Evolutionary conservation across 2,888 invertebrate species (phyloP).

Genomic region (Cryptosula pallasiana): DNA sequence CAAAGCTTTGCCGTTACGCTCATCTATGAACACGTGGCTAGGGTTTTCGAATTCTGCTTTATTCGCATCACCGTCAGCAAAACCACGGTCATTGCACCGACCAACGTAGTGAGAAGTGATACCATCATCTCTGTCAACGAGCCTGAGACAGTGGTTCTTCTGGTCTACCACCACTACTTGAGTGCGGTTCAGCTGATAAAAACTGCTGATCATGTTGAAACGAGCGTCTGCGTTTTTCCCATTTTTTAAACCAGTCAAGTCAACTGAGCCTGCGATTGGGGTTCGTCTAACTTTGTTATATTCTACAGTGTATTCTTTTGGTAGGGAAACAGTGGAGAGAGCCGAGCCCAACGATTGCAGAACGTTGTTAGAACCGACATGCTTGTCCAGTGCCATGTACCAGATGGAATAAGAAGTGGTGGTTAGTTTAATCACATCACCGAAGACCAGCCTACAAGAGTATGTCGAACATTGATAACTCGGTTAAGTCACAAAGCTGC

Average conservation of each 20-base stretch:
- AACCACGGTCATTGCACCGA: neutral
- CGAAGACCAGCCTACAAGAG: slow-evolving; percentile 5
- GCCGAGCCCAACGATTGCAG: slow-evolving; percentile 4
- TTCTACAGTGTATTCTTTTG: neutral
- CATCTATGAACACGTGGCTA: neutral
- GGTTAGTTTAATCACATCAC: neutral
- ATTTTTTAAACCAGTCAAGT: neutral
- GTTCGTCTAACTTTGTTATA: neutral
- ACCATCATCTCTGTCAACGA: neutral
- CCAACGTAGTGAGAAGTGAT: neutral
- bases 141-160: neutral
- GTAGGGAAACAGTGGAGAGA: neutral
- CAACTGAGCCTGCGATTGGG: neutral
- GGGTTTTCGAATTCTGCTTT: neutral
- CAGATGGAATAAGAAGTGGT: neutral
- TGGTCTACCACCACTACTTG: neutral
- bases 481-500: no score
- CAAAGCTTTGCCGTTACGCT: neutral
- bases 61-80: neutral
- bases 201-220: neutral
- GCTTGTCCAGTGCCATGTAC: slow-evolving; percentile 3
- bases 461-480: no score
- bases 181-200: neutral
- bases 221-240: neutral
- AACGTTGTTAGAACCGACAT: neutral